Percentiles rank a stretch among this genome's conserved stretches.
These are phyloP conservation scores for Cyprinodon variegatus DNA, from an alignment of 2,113 vertebrate genomes.

Conservation along the genomic window DNA sequence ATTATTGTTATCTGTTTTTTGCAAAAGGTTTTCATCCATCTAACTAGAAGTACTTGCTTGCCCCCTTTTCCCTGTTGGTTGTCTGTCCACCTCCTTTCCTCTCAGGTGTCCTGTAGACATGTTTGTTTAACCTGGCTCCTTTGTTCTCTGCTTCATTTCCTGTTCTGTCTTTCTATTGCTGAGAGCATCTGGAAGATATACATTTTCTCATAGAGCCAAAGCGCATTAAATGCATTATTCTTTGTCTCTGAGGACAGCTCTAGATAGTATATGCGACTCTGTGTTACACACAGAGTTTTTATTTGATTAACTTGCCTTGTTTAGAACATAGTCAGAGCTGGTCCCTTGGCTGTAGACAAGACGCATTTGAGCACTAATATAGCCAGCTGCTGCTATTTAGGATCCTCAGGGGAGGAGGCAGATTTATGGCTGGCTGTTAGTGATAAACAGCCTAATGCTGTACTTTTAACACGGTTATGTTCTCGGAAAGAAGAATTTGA, in stretches of 20 bases:
- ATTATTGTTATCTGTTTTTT: slow-evolving; percentile 71
- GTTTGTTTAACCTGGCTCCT: slow-evolving; percentile 38
- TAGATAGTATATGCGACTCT: slow-evolving; percentile 63
- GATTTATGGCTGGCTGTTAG: slow-evolving; percentile 37
- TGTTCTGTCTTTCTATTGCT: slow-evolving; percentile 47
- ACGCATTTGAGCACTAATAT: slow-evolving; percentile 55
- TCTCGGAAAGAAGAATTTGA: slow-evolving; percentile 25
- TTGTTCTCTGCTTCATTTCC: slow-evolving; percentile 32
- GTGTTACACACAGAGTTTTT: slow-evolving; percentile 63
- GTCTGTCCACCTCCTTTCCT: slow-evolving; percentile 31
- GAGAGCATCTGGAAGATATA: slow-evolving; percentile 63
- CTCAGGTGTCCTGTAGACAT: slow-evolving; percentile 26
- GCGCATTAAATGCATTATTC: slow-evolving; percentile 76
- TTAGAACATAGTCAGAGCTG: slow-evolving; percentile 57
- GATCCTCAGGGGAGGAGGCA: slow-evolving; percentile 49
- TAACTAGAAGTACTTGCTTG: slow-evolving; percentile 38
- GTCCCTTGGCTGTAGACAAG: slow-evolving; percentile 61
- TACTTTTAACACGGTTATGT: slow-evolving; percentile 28
- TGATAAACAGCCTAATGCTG: slow-evolving; percentile 41
- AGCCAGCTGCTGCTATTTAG: slow-evolving; percentile 59
- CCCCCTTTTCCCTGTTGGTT: slow-evolving; percentile 13
- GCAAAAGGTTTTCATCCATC: slow-evolving; percentile 62
- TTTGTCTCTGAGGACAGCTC: slow-evolving; percentile 63
- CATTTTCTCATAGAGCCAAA: slow-evolving; percentile 66
- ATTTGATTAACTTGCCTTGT: slow-evolving; percentile 72